Percentiles rank a stretch among this genome's conserved stretches.
These are phyloP conservation scores for Cottoperca gobio DNA, from an alignment of 2,797 vertebrate species.

Conservation along the genomic window DNA sequence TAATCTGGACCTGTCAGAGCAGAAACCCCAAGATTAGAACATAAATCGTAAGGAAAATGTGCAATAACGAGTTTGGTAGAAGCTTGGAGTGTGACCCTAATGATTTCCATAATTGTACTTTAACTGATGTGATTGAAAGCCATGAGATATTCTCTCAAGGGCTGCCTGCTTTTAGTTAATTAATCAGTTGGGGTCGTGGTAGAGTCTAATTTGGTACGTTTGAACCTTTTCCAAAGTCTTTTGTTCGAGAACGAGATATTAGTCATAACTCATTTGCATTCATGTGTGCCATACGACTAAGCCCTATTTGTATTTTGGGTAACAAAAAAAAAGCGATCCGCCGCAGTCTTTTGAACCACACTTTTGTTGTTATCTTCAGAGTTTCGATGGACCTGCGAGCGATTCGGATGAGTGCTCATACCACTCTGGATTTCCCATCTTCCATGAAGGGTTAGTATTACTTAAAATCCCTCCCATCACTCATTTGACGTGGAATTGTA, in stretches of 20 bases:
- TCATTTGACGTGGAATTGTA: background rate
- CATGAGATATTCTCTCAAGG: constrained; percentile 37
- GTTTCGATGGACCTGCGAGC: constrained; percentile 85
- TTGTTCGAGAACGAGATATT: constrained; percentile 4
- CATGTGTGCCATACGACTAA: background rate
- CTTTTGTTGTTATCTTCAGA: constrained; percentile 62
- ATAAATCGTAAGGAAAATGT: constrained; percentile 44
- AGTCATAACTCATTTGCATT: background rate
- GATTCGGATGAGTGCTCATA: constrained; percentile 90
- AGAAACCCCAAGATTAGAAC: constrained; percentile 47
- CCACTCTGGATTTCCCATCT: constrained; percentile 90
- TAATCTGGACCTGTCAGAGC: constrained; percentile 55
- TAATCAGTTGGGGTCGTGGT: constrained; percentile 24
- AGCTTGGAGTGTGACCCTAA: constrained; percentile 39
- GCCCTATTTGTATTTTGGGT: background rate
- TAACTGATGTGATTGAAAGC: constrained; percentile 60
- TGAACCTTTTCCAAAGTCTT: constrained; percentile 3
- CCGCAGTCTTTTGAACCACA: background rate
- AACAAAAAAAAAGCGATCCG: background rate
- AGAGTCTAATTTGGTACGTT: background rate
- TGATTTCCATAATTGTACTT: constrained; percentile 65
- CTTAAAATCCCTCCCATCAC: background rate
- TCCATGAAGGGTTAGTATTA: constrained; percentile 84
- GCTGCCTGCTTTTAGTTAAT: constrained; percentile 31
- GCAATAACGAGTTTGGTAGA: constrained; percentile 41